phyloP scores from a whole-genome alignment of 2,113 vertebrate species.

The Apus apus region DNA sequence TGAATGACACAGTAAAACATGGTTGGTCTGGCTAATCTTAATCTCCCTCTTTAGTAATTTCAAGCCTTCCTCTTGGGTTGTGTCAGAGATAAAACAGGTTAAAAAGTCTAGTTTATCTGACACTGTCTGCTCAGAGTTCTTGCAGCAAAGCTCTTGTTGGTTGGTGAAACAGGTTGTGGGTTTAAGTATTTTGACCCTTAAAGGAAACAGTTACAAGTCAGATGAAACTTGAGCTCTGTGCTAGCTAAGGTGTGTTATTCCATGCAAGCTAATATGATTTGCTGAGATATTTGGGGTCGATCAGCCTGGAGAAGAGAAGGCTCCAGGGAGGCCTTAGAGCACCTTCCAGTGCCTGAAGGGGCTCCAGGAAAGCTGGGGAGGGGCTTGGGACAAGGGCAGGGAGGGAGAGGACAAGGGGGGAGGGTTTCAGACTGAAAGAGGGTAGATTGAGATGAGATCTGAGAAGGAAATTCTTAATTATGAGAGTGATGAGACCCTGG shows the following conservation, averaged over 20 bases:
- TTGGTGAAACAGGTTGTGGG: not conserved
- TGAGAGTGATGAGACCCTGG: no score
- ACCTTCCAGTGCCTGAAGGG: no score
- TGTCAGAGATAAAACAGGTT: not conserved
- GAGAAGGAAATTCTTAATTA: no score
- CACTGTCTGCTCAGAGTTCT: not conserved
- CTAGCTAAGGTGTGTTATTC: not conserved
- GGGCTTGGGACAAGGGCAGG: no score
- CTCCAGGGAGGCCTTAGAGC: no score
- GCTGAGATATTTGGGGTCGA: not conserved
- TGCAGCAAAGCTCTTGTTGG: not conserved
- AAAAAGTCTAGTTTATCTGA: not conserved
- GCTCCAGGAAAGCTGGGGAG: no score
- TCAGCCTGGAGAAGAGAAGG: no score
- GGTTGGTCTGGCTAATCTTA: not conserved
- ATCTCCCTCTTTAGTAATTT: not conserved
- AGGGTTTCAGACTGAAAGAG: no score
- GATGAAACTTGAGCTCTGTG: not conserved
- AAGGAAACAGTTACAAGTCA: not conserved
- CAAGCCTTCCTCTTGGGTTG: not conserved
- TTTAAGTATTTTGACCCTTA: not conserved
- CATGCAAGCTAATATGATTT: fast-evolving
- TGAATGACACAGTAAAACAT: not conserved
- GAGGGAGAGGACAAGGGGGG: no score
- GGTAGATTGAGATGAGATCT: no score